These are phyloP conservation scores for Hippasteria phrygiana DNA, from an alignment of 53 echinoderm and acorn worm species.

Conservation along the genomic window DNA sequence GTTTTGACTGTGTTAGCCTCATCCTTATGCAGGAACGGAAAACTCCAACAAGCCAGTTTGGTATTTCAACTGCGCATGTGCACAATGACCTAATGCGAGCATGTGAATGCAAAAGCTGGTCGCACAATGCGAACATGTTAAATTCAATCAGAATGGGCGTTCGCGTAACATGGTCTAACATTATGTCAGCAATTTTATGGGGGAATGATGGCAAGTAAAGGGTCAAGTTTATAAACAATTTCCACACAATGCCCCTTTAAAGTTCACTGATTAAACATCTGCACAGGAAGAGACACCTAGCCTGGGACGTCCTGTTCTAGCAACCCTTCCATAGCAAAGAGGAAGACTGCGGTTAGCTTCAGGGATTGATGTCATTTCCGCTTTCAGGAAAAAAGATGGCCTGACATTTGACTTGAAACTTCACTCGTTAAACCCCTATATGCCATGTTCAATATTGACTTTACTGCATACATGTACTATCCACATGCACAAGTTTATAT, in stretches of 20 bases:
- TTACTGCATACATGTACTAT: not conserved
- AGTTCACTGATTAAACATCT: constrained; percentile 21
- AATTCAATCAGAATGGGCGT: no score
- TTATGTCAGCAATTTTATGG: no score
- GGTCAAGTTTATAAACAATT: not conserved
- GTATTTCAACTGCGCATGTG: no score
- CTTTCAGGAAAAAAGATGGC: constrained; percentile 1
- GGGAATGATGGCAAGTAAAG: no score
- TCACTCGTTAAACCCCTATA: not conserved
- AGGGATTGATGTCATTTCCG: constrained; percentile 54
- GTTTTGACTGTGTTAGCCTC: no score
- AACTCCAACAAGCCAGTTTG: no score
- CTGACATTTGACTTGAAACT: not conserved
- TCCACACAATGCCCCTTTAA: not conserved
- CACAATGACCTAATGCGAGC: no score
- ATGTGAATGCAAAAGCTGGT: no score
- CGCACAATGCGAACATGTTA: no score
- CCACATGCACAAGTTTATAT: not conserved
- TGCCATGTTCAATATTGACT: not conserved
- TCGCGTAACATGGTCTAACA: no score
- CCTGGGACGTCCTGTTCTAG: constrained; percentile 21
- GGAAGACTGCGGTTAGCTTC: constrained; percentile 48
- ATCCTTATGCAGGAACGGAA: no score
- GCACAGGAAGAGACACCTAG: constrained; percentile 57
- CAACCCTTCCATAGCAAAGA: not conserved